Percentiles rank a stretch among this genome's conserved stretches.
phyloP scores from a whole-genome alignment of 2,797 vertebrate genomes.

The Phataginus tetradactyla region DNA sequence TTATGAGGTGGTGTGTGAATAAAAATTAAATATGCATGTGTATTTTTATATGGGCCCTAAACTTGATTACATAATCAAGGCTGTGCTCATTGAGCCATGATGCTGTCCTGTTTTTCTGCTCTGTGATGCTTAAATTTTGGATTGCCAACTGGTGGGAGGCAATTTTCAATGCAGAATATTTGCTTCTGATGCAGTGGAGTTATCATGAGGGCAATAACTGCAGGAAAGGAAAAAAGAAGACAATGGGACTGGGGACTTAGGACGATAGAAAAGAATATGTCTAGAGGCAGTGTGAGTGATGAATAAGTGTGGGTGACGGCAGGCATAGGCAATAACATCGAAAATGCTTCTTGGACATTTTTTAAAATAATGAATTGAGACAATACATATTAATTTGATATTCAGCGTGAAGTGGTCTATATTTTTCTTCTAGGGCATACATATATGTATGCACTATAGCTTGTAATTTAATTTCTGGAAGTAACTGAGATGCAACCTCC shows the following conservation, averaged over 20 bases:
- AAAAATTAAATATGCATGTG: slow-evolving; percentile 59
- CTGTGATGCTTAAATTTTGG: slow-evolving; percentile 7
- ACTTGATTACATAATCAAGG: slow-evolving; percentile 54
- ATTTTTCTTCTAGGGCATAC: slow-evolving; percentile 47
- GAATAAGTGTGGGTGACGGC: not conserved
- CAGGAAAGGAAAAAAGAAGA: slow-evolving; percentile 4
- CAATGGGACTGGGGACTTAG: not conserved
- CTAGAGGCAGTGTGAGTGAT: not conserved
- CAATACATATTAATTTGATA: slow-evolving; percentile 59
- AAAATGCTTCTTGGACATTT: slow-evolving; percentile 19
- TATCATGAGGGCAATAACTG: slow-evolving; percentile 5
- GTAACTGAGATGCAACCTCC: not conserved
- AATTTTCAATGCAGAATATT: slow-evolving; percentile 44
- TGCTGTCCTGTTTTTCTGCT: slow-evolving; percentile 42
- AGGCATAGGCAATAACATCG: not conserved
- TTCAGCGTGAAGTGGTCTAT: slow-evolving; percentile 4
- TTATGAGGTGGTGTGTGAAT: slow-evolving; percentile 12
- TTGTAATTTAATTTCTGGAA: slow-evolving; percentile 73
- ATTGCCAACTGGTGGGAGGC: not conserved
- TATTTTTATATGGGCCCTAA: slow-evolving; percentile 50
- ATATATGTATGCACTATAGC: not conserved
- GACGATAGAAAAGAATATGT: not conserved
- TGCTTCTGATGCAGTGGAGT: not conserved
- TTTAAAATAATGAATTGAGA: slow-evolving; percentile 34
- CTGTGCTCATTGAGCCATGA: slow-evolving; percentile 20